Conservation (phyloP, 2,113 vertebrate species). For the Sardina pilchardus region DNA sequence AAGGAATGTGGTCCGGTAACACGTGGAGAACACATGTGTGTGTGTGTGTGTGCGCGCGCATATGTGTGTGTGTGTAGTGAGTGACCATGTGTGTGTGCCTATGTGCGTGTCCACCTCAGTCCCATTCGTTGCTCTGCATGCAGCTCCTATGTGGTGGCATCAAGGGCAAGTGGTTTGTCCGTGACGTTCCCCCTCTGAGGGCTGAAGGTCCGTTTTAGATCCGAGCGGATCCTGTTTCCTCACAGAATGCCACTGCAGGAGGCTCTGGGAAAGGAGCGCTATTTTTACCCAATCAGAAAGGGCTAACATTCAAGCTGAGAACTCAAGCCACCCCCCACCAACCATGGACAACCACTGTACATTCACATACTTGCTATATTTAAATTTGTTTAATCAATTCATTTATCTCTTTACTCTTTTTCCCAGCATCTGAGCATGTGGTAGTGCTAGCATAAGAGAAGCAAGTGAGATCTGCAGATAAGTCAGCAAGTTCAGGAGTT, state of each 20-base stretch:
- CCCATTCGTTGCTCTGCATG: background rate
- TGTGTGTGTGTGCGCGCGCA: background rate
- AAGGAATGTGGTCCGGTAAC: background rate
- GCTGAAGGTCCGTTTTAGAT: constrained; percentile 52
- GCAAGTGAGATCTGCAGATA: background rate
- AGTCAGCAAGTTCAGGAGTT: background rate
- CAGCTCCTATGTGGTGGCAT: constrained; percentile 36
- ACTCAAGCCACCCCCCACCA: background rate
- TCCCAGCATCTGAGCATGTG: background rate
- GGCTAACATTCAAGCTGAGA: constrained; percentile 45
- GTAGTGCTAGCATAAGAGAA: background rate
- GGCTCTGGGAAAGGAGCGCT: constrained; percentile 68
- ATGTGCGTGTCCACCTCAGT: background rate
- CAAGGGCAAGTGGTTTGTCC: constrained; percentile 45
- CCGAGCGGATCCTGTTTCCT: constrained; percentile 66
- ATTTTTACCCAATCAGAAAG: constrained; percentile 65
- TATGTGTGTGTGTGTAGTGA: background rate
- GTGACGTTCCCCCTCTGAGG: constrained; percentile 44
- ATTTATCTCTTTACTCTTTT: too few relatives aligned
- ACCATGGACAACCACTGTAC: background rate
- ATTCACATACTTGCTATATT: constrained; percentile 4
- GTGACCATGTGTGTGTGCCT: background rate
- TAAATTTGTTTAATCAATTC: background rate
- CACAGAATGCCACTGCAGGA: constrained; percentile 57
- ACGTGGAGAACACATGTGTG: background rate